Percentiles rank a stretch among this genome's conserved stretches.
Evolutionary conservation across 2,797 vertebrate species (phyloP).

Genomic region (Argyrosomus regius): DNA sequence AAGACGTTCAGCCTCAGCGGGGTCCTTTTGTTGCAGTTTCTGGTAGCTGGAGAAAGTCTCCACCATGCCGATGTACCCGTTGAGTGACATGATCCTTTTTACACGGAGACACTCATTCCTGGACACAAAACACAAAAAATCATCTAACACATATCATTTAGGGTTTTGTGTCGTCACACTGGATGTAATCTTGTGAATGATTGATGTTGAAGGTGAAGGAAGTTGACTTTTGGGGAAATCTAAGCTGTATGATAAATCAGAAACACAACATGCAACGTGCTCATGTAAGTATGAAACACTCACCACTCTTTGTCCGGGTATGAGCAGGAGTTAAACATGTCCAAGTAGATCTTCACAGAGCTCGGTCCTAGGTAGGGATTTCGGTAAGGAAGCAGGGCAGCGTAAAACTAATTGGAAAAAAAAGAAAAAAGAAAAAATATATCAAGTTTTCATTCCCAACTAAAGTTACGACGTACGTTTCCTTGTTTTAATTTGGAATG

Average conservation of each 20-base stretch:
- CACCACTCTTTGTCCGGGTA: constrained; percentile 87
- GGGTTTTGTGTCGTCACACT: too few relatives aligned
- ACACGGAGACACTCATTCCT: constrained; percentile 74
- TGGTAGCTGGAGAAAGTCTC: constrained; percentile 80
- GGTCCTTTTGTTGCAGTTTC: constrained; percentile 64
- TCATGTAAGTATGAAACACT: constrained; percentile 39
- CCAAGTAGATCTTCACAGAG: constrained; percentile 54
- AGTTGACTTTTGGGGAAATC: background rate
- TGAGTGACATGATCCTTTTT: constrained; percentile 63
- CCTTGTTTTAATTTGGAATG: too few relatives aligned
- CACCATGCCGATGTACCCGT: constrained; percentile 76
- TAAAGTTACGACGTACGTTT: too few relatives aligned
- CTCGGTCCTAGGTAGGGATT: constrained; percentile 44
- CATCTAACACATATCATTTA: too few relatives aligned
- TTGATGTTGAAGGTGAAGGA: too few relatives aligned
- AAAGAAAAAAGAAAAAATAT: rapidly evolving
- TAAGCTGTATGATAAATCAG: background rate
- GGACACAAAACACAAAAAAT: background rate
- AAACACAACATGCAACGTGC: background rate
- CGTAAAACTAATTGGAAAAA: constrained; percentile 59
- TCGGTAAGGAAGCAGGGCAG: constrained; percentile 59
- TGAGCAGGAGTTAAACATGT: constrained; percentile 79
- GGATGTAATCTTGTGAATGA: too few relatives aligned
- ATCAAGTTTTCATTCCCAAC: background rate
- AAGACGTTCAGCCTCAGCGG: constrained; percentile 71